phyloP scores from a whole-genome alignment of 2,888 invertebrate species.

The Chaitophorus viminalis region DNA sequence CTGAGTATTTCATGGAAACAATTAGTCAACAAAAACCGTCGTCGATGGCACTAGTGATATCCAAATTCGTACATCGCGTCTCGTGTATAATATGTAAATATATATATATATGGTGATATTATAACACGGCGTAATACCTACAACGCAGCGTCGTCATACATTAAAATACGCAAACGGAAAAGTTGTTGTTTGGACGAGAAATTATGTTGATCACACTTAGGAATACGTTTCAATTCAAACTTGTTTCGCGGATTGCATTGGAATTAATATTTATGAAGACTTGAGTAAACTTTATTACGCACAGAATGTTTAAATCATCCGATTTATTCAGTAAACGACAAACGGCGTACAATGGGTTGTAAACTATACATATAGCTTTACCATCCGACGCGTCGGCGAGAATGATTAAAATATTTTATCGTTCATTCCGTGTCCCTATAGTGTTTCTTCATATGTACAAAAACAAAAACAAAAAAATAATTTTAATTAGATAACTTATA shows the following conservation, averaged over 20 bases:
- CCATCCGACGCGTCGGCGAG: not conserved
- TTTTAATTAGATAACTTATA: no score
- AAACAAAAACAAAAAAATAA: no score
- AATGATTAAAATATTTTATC: not conserved
- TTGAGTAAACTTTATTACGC: constrained; percentile 1
- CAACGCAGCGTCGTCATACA: not conserved
- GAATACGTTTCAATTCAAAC: constrained; percentile 39
- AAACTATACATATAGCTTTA: not conserved
- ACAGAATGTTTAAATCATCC: not conserved
- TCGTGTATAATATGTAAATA: not conserved
- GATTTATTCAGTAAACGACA: constrained; percentile 3
- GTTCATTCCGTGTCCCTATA: not conserved
- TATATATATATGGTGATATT: not conserved
- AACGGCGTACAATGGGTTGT: constrained; percentile 30
- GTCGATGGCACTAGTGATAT: not conserved
- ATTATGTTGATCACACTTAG: constrained; percentile 24
- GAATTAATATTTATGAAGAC: constrained; percentile 49
- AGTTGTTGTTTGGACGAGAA: constrained; percentile 23
- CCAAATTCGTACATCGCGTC: no score
- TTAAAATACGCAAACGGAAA: not conserved
- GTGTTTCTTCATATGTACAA: not conserved
- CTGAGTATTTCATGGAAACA: no score
- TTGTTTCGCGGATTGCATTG: constrained; percentile 17
- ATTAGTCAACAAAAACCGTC: not conserved
- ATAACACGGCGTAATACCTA: not conserved